Evolutionary conservation across 2,888 invertebrate genomes (phyloP).

Genomic region (Cotesia congregata): DNA sequence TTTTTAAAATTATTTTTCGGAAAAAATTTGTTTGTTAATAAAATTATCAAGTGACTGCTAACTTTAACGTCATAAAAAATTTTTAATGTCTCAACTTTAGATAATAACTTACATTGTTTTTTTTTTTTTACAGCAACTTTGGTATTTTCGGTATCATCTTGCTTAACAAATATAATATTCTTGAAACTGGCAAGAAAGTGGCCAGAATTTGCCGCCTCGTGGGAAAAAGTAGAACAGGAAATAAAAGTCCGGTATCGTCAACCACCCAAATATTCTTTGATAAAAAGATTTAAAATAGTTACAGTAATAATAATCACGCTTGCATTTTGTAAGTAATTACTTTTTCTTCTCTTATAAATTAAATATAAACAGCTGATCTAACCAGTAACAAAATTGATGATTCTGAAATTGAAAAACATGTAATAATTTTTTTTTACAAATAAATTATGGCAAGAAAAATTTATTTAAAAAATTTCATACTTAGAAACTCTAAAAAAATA

Average conservation of each 20-base stretch:
- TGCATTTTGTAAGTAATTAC: constrained; percentile 61
- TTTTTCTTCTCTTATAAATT: neutral
- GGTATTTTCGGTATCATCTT: constrained; percentile 74
- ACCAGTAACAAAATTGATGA: no score
- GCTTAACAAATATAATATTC: constrained; percentile 72
- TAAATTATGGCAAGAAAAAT: no score
- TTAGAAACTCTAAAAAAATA: no score
- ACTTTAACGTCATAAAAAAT: neutral
- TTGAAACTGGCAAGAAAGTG: constrained; percentile 73
- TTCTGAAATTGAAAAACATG: no score
- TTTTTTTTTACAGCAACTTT: constrained; percentile 64
- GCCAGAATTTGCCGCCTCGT: constrained; percentile 71
- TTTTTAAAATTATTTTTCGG: no score
- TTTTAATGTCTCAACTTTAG: neutral
- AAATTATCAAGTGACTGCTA: neutral
- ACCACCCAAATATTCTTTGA: constrained; percentile 52
- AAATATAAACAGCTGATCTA: no score
- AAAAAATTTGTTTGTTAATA: no score
- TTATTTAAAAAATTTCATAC: no score
- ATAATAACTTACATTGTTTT: neutral
- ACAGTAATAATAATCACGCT: constrained; percentile 70
- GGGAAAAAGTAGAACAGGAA: constrained; percentile 71
- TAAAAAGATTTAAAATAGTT: constrained; percentile 69
- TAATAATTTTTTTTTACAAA: no score
- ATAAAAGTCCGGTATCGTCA: constrained; percentile 60